Base-by-base conservation (phyloP, 1,140 invertebrate species). In the Mya arenaria region DNA sequence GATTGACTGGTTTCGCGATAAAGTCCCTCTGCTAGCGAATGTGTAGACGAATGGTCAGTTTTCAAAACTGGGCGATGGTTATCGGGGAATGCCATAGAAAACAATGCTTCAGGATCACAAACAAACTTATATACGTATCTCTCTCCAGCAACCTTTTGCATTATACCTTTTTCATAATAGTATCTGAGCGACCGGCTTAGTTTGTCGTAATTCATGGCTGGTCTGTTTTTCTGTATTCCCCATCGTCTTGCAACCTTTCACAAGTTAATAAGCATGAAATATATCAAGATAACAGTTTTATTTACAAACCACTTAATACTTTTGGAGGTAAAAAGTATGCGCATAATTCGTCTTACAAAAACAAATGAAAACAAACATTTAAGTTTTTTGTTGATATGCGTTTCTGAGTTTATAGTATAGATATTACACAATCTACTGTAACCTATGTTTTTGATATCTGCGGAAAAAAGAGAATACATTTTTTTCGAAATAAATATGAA, bases 121-220 rank as follows among this genome's bases (percentile, higher is more conserved):
- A 98, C 97, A 90, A 98, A 99, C 92, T 98, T 97, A 93, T 99
- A 99, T 15, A 99, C 97, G 93, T 98, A 98, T 84, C 97, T 95
- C 92, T 99, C 97, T 1, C 98, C 97, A 69, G 97, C 97, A 89
- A 94, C 92, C 78, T 93, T 93, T 84, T 93, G 91, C 92, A 93
- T 93, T 84, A 93, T 93, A 4, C 97, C 97, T 92, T 99, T 99
- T 92, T 99, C 97, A 91, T 99, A 99, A 89, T 99, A 99, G 89
- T 99, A 99, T 13, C 98, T 94, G 10, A 99, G 93, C 0, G 97
- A 98, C 0, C 98, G 94, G 73, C 97, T 98, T 13, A 99, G 92
- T 92, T 99, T 99, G 92, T 99, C 98, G 90, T 99, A 99, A 93
- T 99, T 99, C 98, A 99, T 99, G 0, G 97, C 97, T 0, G 97